A percentile compares a stretch with the other conserved stretches of the same genome.
phyloP scores from a whole-genome alignment of 2,113 vertebrate genomes.

The Dolichallabes microphthalmus region DNA sequence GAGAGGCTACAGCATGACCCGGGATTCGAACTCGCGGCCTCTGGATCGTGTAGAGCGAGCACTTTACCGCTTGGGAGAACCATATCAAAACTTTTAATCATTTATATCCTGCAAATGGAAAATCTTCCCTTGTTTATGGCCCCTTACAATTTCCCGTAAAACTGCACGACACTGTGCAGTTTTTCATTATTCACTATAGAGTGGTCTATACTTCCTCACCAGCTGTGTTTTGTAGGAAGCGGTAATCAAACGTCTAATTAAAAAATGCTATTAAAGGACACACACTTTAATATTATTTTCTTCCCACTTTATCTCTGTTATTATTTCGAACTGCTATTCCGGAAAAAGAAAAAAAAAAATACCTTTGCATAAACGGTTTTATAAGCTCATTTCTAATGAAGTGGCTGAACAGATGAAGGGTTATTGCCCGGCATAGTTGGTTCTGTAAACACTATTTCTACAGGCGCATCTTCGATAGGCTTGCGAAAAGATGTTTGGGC shows the following conservation, averaged over 20 bases:
- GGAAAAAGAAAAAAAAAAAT: neutral
- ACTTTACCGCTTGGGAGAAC: no score
- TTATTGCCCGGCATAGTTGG: neutral
- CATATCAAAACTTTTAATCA: no score
- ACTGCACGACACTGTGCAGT: neutral
- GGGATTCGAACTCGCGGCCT: no score
- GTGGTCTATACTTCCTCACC: neutral
- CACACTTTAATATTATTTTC: neutral
- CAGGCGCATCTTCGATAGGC: neutral
- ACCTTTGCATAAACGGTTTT: neutral
- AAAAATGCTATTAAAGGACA: neutral
- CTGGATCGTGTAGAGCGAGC: no score
- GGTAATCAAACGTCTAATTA: conserved; percentile 17
- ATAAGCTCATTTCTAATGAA: conserved; percentile 31
- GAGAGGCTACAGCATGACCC: no score
- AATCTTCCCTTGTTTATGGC: neutral
- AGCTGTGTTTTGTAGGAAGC: conserved; percentile 14
- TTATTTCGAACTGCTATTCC: conserved; percentile 15
- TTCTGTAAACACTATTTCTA: conserved; percentile 8
- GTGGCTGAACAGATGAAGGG: conserved; percentile 10
- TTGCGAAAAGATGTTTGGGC: conserved; percentile 3
- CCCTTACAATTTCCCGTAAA: neutral
- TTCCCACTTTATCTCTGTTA: neutral
- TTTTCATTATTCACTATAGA: neutral
- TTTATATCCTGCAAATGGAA: neutral